Evolutionary conservation across 2,797 vertebrate species (phyloP).

Genomic region (Antrozous pallidus): DNA sequence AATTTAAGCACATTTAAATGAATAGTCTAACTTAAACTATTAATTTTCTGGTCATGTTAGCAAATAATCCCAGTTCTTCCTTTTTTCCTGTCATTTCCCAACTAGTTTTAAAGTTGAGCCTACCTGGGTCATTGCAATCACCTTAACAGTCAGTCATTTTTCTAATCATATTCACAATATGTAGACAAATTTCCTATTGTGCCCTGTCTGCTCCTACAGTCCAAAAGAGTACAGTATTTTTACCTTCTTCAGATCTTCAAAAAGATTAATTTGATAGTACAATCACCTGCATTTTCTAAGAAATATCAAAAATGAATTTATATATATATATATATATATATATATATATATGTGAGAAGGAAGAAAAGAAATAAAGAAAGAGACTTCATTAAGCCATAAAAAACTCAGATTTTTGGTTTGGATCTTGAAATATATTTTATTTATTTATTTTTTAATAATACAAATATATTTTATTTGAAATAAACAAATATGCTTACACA

Average conservation of each 20-base stretch:
- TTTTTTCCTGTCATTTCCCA: background rate
- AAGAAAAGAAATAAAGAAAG: background rate
- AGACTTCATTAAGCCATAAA: background rate
- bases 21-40: background rate
- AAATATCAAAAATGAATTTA: background rate
- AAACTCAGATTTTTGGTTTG: background rate
- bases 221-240: background rate
- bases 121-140: background rate
- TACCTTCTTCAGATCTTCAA: background rate
- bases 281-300: background rate
- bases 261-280: background rate
- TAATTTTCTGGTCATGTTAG: background rate
- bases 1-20: background rate
- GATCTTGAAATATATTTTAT: too few relatives aligned
- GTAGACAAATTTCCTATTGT: background rate
- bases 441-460: too few relatives aligned
- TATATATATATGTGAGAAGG: background rate
- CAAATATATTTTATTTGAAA: too few relatives aligned
- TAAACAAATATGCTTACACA: too few relatives aligned
- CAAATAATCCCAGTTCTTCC: background rate
- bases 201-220: background rate
- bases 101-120: background rate
- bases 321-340: background rate
- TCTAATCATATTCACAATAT: background rate
- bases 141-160: background rate